These are phyloP conservation scores for Acholoe squamosa DNA, from an alignment of 2,888 invertebrate genomes.

Conservation along the genomic window DNA sequence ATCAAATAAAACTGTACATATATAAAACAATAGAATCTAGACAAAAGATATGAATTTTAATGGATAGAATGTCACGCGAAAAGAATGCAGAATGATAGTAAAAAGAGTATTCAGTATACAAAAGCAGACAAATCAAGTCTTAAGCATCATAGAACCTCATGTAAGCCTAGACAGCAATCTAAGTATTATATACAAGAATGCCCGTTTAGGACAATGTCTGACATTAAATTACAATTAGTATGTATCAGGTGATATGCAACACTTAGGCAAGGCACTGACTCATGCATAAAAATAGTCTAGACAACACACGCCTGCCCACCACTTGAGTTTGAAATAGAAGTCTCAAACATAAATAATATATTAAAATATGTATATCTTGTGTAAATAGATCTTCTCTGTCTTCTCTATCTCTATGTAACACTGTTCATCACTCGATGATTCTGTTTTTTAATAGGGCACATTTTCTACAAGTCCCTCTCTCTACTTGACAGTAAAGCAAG, in stretches of 20 bases:
- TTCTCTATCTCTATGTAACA: neutral
- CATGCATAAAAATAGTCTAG: neutral
- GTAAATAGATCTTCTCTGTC: neutral
- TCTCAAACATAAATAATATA: slow-evolving; percentile 29
- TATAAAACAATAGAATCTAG: too few relatives aligned
- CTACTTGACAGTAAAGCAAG: neutral
- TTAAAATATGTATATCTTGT: slow-evolving; percentile 50
- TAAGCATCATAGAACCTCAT: too few relatives aligned
- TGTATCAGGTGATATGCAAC: slow-evolving; percentile 40
- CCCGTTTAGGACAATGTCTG: neutral
- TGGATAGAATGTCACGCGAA: too few relatives aligned
- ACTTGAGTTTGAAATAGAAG: neutral
- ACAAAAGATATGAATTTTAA: too few relatives aligned
- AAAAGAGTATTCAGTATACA: too few relatives aligned
- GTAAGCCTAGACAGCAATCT: too few relatives aligned
- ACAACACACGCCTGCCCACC: neutral
- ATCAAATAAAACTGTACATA: too few relatives aligned
- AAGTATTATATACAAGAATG: slow-evolving; percentile 14
- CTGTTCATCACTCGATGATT: too few relatives aligned
- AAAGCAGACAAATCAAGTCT: too few relatives aligned
- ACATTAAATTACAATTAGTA: slow-evolving; percentile 40
- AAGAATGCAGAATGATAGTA: too few relatives aligned
- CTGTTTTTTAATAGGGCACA: neutral
- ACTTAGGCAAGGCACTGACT: slow-evolving; percentile 4
- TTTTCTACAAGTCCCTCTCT: neutral